These are phyloP conservation scores for Gymnothorax javanicus DNA, from an alignment of 2,797 vertebrate species.

Conservation along the genomic window DNA sequence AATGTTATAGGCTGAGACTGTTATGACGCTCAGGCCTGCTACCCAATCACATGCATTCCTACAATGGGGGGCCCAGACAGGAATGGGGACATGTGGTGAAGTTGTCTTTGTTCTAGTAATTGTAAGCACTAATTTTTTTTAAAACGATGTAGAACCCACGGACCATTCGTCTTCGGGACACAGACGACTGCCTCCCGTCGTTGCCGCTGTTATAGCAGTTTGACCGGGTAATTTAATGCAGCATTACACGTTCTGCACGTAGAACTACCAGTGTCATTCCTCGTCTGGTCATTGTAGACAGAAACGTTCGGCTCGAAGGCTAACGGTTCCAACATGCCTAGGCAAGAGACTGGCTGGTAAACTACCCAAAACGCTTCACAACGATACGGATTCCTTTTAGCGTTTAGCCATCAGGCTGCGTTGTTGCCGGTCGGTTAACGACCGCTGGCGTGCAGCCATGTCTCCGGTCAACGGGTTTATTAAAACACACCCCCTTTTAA, in stretches of 20 bases:
- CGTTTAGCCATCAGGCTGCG: background rate
- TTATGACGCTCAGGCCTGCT: background rate
- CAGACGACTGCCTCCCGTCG: background rate
- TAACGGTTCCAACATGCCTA: background rate
- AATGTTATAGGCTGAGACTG: conserved; percentile 49
- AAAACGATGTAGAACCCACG: background rate
- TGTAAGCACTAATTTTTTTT: conserved; percentile 26
- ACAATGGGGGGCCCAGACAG: conserved; percentile 46
- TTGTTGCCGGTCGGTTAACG: conserved; percentile 3
- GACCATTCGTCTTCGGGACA: background rate
- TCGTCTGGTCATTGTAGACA: background rate
- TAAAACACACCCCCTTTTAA: conserved; percentile 25
- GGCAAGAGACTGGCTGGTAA: background rate
- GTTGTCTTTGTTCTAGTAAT: conserved; percentile 70
- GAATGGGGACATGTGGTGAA: conserved; percentile 67
- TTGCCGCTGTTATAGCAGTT: background rate
- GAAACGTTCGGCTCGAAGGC: background rate
- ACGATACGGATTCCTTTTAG: background rate
- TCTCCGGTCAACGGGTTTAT: conserved; percentile 30
- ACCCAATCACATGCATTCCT: conserved; percentile 57
- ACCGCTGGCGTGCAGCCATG: conserved; percentile 13
- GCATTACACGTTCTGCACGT: background rate
- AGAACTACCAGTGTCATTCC: background rate
- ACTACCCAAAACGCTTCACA: background rate
- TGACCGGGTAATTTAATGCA: background rate